A percentile compares a stretch with the other conserved stretches of the same genome.
These are phyloP conservation scores for Otocyon megalotis DNA, from an alignment of 2,113 vertebrate genomes.

Conservation along the genomic window DNA sequence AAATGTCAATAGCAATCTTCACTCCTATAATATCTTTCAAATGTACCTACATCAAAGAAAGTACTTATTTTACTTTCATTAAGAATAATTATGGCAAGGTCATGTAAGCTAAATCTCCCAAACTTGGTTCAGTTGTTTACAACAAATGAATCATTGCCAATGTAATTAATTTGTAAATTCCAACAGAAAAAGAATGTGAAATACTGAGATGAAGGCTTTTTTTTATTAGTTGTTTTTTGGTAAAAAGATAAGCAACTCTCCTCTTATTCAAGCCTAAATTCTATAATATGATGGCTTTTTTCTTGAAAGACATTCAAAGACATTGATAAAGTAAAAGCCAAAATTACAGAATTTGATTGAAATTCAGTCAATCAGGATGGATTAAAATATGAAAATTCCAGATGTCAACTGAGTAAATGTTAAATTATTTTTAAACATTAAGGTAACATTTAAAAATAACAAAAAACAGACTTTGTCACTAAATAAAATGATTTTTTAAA, in stretches of 20 bases:
- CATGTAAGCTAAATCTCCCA: neutral
- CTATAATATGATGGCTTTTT: neutral
- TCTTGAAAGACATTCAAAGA: neutral
- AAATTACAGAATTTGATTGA: constrained; percentile 2
- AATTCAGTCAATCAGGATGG: neutral
- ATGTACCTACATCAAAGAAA: neutral
- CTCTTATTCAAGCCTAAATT: neutral
- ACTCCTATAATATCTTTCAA: neutral
- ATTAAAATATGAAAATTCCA: neutral
- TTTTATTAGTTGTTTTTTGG: neutral
- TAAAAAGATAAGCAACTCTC: neutral
- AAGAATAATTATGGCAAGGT: neutral
- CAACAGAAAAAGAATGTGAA: neutral
- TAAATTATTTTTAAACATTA: neutral
- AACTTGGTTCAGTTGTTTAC: neutral
- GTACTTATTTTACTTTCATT: neutral
- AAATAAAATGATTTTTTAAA: neutral
- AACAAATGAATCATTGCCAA: neutral
- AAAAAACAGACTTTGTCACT: neutral
- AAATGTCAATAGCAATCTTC: neutral
- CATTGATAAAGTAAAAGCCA: neutral
- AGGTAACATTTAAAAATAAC: neutral
- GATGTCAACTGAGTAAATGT: neutral
- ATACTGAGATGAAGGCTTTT: neutral
- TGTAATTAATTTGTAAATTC: neutral